Evolutionary conservation across 2,113 vertebrate genomes (phyloP).

Genomic region (Aptenodytes forsteri): DNA sequence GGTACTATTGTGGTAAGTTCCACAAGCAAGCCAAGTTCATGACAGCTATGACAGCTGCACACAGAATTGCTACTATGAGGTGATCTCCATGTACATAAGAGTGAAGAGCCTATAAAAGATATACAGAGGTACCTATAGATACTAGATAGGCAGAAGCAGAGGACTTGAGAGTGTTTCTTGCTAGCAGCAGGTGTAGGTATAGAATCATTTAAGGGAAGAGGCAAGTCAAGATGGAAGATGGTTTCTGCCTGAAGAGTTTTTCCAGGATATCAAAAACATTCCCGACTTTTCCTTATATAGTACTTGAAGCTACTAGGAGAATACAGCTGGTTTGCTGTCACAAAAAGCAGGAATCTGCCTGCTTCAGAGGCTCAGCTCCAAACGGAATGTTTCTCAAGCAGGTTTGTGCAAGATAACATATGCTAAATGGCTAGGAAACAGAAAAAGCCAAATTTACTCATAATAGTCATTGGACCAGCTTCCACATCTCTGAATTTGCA

Average conservation of each 20-base stretch:
- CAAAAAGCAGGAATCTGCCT: background rate
- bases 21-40: background rate
- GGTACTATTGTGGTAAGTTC: background rate
- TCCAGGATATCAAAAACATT: background rate
- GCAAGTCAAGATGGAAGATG: background rate
- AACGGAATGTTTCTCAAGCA: background rate
- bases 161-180: background rate
- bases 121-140: background rate
- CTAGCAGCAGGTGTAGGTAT: background rate
- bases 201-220: background rate
- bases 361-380: background rate
- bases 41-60: background rate
- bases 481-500: background rate
- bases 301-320: background rate
- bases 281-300: background rate
- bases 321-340: background rate
- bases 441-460: background rate
- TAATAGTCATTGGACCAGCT: background rate
- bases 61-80: background rate
- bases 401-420: background rate
- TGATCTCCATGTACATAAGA: rapidly evolving
- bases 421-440: background rate
- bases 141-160: background rate
- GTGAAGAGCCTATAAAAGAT: background rate
- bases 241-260: background rate